phyloP scores from a whole-genome alignment of 1,140 invertebrate genomes.

The Thaumetopoea pityocampa region DNA sequence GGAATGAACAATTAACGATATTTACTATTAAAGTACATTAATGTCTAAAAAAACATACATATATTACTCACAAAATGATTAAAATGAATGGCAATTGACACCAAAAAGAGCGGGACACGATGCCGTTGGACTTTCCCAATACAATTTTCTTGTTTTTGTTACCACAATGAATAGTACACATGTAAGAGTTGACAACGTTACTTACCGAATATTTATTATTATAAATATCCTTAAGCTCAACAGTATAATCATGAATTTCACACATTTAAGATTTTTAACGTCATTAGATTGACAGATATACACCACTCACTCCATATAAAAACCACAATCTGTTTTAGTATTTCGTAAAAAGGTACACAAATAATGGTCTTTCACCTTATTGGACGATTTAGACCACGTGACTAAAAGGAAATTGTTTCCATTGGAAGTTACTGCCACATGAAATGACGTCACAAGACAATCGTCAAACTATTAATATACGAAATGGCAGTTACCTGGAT shows the following conservation, averaged over 20 bases:
- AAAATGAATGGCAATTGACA: conserved; percentile 53
- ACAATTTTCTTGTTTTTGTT: conserved; percentile 36
- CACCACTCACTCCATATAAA: conserved; percentile 71
- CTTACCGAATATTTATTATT: conserved; percentile 75
- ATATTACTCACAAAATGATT: conserved; percentile 18
- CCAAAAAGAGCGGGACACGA: conserved; percentile 73
- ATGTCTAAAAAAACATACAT: neutral
- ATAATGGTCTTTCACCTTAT: conserved; percentile 61
- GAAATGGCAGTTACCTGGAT: neutral
- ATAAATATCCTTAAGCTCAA: conserved; percentile 76
- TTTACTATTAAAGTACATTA: neutral
- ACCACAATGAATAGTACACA: conserved; percentile 24
- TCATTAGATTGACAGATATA: conserved; percentile 75
- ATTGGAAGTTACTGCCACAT: conserved; percentile 43
- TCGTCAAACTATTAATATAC: conserved; percentile 15
- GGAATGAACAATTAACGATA: neutral
- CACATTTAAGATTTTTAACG: conserved; percentile 74
- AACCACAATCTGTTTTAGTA: conserved; percentile 72
- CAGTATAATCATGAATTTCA: conserved; percentile 74
- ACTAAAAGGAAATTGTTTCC: conserved; percentile 26
- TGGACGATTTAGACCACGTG: conserved; percentile 64
- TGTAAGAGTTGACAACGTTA: conserved; percentile 26
- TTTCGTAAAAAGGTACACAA: conserved; percentile 73
- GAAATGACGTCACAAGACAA: conserved; percentile 46
- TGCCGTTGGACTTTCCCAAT: conserved; percentile 65